Conservation (phyloP, 2,113 vertebrate species). For the Saccopteryx bilineata region DNA sequence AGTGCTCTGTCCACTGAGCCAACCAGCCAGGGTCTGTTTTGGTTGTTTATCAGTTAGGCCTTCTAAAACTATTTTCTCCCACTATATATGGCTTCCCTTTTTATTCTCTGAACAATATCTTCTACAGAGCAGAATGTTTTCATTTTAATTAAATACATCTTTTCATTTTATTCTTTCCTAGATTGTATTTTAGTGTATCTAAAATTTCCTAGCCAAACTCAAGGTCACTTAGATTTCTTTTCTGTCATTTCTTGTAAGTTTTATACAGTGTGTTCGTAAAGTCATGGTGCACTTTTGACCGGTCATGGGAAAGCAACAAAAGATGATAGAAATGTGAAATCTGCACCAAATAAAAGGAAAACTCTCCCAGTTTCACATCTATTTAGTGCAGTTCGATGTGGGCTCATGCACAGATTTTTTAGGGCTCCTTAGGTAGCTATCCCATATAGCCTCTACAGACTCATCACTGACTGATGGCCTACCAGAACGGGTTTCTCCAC, state of each 20-base stretch:
- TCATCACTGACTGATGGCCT: too few species aligned
- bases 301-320: too few species aligned
- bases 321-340: too few species aligned
- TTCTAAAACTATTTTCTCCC: slow-evolving; percentile 3
- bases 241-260: neutral
- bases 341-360: too few species aligned
- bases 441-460: too few species aligned
- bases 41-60: neutral
- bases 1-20: too few species aligned
- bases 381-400: too few species aligned
- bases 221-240: neutral
- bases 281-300: too few species aligned
- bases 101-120: neutral
- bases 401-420: too few species aligned
- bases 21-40: neutral
- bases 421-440: too few species aligned
- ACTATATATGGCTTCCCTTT: neutral
- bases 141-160: neutral
- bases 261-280: neutral
- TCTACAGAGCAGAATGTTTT: neutral
- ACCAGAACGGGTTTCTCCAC: too few species aligned
- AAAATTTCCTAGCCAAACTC: neutral
- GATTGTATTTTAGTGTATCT: neutral
- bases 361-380: too few species aligned
- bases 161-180: neutral